A percentile compares a stretch with the other conserved stretches of the same genome.
These are phyloP conservation scores for Podabrus alpinus DNA, from an alignment of 2,888 invertebrate species.

Conservation along the genomic window DNA sequence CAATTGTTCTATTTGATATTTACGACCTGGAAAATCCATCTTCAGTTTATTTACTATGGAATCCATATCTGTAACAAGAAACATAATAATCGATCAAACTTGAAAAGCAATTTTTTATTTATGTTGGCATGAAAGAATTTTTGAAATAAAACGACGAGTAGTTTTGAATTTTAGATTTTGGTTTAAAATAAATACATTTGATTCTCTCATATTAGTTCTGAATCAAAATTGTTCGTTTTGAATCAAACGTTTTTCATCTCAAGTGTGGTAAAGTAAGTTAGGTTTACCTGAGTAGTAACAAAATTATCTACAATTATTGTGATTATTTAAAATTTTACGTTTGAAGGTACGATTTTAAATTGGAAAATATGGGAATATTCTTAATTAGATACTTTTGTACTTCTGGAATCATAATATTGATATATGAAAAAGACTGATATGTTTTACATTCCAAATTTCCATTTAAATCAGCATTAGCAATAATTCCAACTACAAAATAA, in stretches of 20 bases:
- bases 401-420: background rate
- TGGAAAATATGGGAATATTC: background rate
- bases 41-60: slow-evolving; percentile 26
- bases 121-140: background rate
- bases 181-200: too few species aligned
- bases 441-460: background rate
- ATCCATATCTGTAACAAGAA: slow-evolving; percentile 1
- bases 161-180: too few species aligned
- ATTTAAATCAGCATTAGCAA: background rate
- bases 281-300: too few species aligned
- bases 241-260: too few species aligned
- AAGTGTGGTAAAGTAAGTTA: too few species aligned
- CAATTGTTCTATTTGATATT: slow-evolving; percentile 49
- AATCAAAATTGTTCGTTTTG: too few species aligned
- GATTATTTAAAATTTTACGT: too few species aligned
- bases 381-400: background rate
- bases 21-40: slow-evolving; percentile 45
- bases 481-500: background rate
- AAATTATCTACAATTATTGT: too few species aligned
- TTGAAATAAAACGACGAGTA: too few species aligned
- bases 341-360: too few species aligned
- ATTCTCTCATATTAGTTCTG: too few species aligned
- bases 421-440: background rate
- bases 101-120: background rate
- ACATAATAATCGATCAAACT: background rate